phyloP scores from a whole-genome alignment of 2,797 vertebrate genomes.

The Chloroceryle amazona region DNA sequence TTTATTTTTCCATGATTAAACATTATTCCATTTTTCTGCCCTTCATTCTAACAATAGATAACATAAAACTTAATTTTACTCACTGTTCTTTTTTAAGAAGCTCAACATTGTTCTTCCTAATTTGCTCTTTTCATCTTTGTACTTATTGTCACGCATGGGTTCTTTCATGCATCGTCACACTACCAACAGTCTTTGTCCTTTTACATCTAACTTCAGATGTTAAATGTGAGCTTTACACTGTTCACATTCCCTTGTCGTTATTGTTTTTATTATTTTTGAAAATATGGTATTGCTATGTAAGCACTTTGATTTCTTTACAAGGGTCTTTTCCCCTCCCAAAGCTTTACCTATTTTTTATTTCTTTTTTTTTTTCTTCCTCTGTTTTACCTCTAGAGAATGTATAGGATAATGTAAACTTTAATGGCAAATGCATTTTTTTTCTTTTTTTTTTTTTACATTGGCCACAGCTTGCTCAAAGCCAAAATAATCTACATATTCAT shows the following conservation, averaged over 20 bases:
- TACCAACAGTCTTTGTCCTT: background rate
- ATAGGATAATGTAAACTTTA: slow-evolving; percentile 65
- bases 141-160: background rate
- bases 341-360: background rate
- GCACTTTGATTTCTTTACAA: slow-evolving; percentile 20
- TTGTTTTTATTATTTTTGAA: background rate
- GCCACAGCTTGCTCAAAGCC: slow-evolving; percentile 29
- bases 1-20: background rate
- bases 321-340: background rate
- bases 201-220: background rate
- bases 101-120: background rate
- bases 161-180: background rate
- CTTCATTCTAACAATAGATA: background rate
- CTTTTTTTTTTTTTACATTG: slow-evolving; percentile 10
- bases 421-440: slow-evolving; percentile 8
- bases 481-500: slow-evolving; percentile 79
- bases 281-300: background rate
- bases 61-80: background rate
- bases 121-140: slow-evolving; percentile 1
- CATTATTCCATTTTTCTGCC: background rate
- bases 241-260: background rate
- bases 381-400: slow-evolving; percentile 49
- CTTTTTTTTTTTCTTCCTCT: background rate
- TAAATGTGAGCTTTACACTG: background rate
- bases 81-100: background rate